Conservation (phyloP, 2,888 invertebrate species). For the Dastarcus helophoroides region DNA sequence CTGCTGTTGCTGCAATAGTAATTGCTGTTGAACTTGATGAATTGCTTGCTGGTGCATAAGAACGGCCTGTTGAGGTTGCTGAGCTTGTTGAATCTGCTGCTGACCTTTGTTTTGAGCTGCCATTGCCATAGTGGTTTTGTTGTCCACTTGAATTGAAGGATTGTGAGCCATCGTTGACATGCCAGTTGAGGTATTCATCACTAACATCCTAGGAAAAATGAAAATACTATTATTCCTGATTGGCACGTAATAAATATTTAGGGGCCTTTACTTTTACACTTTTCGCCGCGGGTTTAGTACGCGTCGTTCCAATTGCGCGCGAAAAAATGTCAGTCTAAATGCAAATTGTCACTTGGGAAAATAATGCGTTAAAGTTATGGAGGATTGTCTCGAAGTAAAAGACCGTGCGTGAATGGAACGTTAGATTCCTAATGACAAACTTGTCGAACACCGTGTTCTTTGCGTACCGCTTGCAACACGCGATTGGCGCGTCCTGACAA, state of each 20-base stretch:
- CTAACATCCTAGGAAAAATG: slow-evolving; percentile 37
- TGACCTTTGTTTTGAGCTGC: slow-evolving; percentile 33
- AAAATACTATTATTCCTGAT: not conserved
- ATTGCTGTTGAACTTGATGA: slow-evolving; percentile 41
- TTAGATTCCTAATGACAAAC: too few species aligned
- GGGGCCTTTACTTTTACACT: not conserved
- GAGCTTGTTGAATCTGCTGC: slow-evolving; percentile 41
- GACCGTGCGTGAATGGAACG: too few species aligned
- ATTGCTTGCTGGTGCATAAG: slow-evolving; percentile 36
- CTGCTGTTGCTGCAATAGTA: slow-evolving; percentile 20
- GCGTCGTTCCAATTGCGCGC: too few species aligned
- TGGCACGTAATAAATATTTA: slow-evolving; percentile 6
- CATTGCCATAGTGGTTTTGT: slow-evolving; percentile 46
- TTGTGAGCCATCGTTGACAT: slow-evolving; percentile 44
- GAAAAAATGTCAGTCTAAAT: too few species aligned
- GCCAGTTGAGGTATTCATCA: slow-evolving; percentile 47
- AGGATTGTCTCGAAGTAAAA: too few species aligned
- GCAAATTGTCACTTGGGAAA: too few species aligned
- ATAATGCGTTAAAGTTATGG: too few species aligned
- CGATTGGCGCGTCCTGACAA: too few species aligned
- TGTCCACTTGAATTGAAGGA: slow-evolving; percentile 42
- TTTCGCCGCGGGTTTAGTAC: not conserved
- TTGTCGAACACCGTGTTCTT: too few species aligned
- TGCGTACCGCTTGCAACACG: too few species aligned
- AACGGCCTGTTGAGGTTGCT: slow-evolving; percentile 39